Evolutionary conservation across 2,797 vertebrate species (phyloP).

Genomic region (Manis javanica): DNA sequence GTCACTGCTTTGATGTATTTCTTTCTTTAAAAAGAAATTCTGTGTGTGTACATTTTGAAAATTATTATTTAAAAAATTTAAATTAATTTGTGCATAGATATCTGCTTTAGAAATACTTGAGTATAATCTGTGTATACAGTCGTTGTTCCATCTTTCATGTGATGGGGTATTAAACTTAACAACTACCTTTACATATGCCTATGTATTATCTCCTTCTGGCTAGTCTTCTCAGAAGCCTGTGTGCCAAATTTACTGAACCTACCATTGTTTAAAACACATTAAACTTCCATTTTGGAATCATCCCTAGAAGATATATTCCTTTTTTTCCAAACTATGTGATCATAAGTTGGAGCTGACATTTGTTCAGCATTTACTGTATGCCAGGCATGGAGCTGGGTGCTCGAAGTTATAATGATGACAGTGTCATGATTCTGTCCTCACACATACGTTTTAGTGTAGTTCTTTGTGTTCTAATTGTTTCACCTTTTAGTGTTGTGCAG

Average conservation of each 20-base stretch:
- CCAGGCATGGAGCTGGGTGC: not conserved
- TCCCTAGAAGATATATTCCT: not conserved
- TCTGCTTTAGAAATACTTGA: not conserved
- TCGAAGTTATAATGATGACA: not conserved
- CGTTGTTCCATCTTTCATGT: not conserved
- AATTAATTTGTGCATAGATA: not conserved
- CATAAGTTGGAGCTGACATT: not conserved
- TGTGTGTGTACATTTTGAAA: not conserved
- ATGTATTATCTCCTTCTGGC: not conserved
- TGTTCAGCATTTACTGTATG: not conserved
- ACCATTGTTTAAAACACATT: not conserved
- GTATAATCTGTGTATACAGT: not conserved
- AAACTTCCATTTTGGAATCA: not conserved
- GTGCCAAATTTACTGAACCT: not conserved
- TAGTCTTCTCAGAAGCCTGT: not conserved
- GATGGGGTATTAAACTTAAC: not conserved
- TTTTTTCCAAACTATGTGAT: not conserved
- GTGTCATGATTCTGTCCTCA: not conserved
- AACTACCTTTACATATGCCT: not conserved
- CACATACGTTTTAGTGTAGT: not conserved
- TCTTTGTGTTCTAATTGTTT: not conserved
- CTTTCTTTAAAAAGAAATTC: not conserved
- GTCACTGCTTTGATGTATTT: not conserved
- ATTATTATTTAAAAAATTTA: not conserved
- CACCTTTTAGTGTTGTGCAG: not conserved